Base-by-base conservation (phyloP, 64 coral and sea anemone genomes). In the Montipora foliosa region DNA sequence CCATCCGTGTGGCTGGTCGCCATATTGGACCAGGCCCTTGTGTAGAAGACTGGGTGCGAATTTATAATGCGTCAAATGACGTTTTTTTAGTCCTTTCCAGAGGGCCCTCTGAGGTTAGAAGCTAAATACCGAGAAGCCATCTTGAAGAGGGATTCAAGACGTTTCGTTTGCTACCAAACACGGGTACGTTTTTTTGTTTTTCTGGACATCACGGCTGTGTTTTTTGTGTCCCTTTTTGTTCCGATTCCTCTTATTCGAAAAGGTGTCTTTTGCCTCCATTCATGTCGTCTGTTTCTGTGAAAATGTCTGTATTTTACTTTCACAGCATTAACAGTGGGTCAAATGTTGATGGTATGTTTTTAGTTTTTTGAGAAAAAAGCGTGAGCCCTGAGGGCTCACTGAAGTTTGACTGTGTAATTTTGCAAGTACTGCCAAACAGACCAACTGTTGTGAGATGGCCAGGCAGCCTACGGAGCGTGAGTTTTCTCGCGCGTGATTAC, bases 361-460 rank as follows among this genome's bases (percentile, higher is more conserved):
- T 77, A 77, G 75, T 77, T 77, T 77, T 47, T 77, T 77, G 14
- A 74, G 37, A 49, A 77, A 77, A 15, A 13, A 4, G 53, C 75
- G 44, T 77, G 75, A 7, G 9, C 44, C 75, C 9, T 77, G 45
- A 47, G 75, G 75, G 44, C 14, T 76, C 14, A 48, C 75, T 47
- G 2, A 48, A 49, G 75, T 77, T 77, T 77, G 14, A 77, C 75
- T 49, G 75, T 77, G 75, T 77, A 77, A 77, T 77, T 77, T 77
- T 77, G 75, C 29, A 15, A 77, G 2, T 77, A 77, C 2, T 77
- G 10, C 75, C 9, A 77, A 25, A 77, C 25, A 77, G 71, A 74
- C 45, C 75, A 77, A 14, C 45, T 47, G 75, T 47, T 77, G 44
- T 47, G 44, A 17, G 17, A 68, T 17, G 10, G 13, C 12, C 13